A percentile compares a stretch with the other conserved stretches of the same genome.
Evolutionary conservation across 2,797 vertebrate species (phyloP).

Genomic region (Tamandua tetradactyla): DNA sequence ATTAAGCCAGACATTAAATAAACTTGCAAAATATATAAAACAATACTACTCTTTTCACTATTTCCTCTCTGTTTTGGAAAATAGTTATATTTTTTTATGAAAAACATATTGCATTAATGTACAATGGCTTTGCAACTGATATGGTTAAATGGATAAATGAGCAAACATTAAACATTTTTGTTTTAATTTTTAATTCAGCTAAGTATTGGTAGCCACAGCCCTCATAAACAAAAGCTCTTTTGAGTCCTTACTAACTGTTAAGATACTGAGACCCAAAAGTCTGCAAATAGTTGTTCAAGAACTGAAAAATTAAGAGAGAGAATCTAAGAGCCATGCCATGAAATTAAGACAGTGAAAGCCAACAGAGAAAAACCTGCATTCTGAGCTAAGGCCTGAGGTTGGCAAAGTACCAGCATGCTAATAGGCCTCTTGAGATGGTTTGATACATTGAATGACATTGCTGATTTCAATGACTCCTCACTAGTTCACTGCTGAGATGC

Average conservation of each 20-base stretch:
- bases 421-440: background rate
- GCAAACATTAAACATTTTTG: background rate
- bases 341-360: background rate
- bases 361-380: background rate
- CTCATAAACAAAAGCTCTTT: background rate
- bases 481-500: background rate
- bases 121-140: background rate
- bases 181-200: background rate
- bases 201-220: background rate
- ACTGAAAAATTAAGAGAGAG: background rate
- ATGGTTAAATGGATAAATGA: background rate
- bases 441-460: background rate
- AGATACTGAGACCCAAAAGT: background rate
- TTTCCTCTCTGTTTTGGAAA: background rate
- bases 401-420: background rate
- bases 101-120: background rate
- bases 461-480: background rate
- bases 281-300: background rate
- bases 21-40: background rate
- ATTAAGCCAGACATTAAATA: background rate
- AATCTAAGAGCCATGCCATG: background rate
- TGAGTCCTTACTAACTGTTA: background rate
- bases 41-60: background rate
- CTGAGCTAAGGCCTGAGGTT: background rate
- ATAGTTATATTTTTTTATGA: background rate